Evolutionary conservation across 2,797 vertebrate species (phyloP).

Genomic region (Chiloscyllium punctatum): DNA sequence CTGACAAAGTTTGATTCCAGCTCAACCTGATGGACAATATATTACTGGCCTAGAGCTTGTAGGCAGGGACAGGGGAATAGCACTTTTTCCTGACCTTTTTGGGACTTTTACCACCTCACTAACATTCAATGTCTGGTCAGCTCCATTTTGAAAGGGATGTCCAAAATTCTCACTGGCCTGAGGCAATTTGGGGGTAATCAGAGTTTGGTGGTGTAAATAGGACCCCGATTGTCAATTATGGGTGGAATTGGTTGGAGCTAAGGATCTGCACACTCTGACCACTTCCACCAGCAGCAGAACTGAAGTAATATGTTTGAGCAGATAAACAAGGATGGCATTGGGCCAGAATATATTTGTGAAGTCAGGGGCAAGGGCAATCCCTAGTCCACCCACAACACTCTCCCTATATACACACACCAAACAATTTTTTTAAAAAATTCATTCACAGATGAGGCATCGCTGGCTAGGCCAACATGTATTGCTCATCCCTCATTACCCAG

Average conservation of each 20-base stretch:
- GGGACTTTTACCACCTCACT: background rate
- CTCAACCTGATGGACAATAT: background rate
- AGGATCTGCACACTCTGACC: too few relatives aligned
- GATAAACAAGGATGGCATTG: background rate
- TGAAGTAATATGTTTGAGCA: background rate
- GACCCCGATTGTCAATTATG: background rate
- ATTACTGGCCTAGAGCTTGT: background rate
- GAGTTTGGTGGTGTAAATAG: background rate
- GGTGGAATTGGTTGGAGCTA: background rate
- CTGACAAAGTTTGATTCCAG: background rate
- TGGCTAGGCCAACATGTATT: too few relatives aligned
- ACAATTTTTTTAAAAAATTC: too few relatives aligned
- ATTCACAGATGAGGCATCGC: too few relatives aligned
- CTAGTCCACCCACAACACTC: background rate
- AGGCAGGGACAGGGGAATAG: background rate
- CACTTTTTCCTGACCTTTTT: background rate
- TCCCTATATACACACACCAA: too few relatives aligned
- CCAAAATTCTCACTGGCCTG: background rate
- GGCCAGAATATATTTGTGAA: background rate
- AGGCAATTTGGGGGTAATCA: background rate
- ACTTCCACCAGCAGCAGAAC: background rate
- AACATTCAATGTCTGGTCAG: too few relatives aligned
- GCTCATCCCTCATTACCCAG: too few relatives aligned
- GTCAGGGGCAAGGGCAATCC: too few relatives aligned
- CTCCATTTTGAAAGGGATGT: background rate